Percentiles rank a stretch among this genome's conserved stretches.
These are phyloP conservation scores for Chirona hameri DNA, from an alignment of 2,888 invertebrate genomes.

Conservation along the genomic window DNA sequence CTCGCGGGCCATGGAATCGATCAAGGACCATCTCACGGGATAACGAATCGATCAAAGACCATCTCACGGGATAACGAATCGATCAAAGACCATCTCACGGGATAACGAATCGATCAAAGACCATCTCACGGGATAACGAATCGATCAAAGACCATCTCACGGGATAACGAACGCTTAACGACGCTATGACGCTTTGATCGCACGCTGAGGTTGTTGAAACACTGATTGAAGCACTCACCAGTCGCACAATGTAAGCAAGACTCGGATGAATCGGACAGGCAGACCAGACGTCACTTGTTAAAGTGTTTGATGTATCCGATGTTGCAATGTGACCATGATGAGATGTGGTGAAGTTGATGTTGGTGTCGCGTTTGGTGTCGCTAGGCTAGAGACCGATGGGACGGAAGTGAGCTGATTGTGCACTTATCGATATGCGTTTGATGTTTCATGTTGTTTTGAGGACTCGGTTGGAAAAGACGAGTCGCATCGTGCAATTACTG, in stretches of 20 bases:
- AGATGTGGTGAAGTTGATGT: not conserved
- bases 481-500: too few species aligned
- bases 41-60: too few species aligned
- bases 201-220: too few species aligned
- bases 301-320: not conserved
- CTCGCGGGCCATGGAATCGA: slow-evolving; percentile 32
- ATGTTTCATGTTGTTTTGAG: not conserved
- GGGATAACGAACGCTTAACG: too few species aligned
- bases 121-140: slow-evolving; percentile 30
- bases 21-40: slow-evolving; percentile 29
- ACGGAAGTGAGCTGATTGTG: not conserved
- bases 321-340: too few species aligned
- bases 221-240: too few species aligned
- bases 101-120: slow-evolving; percentile 31
- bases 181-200: too few species aligned
- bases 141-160: slow-evolving; percentile 31
- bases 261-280: too few species aligned
- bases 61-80: slow-evolving; percentile 31
- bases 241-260: too few species aligned
- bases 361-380: not conserved
- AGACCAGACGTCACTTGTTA: not conserved
- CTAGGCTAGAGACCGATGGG: not conserved
- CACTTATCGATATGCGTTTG: not conserved
- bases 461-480: too few species aligned
- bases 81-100: slow-evolving; percentile 31